phyloP scores from a whole-genome alignment of 2,888 invertebrate species.

The Cloeon dipterum region DNA sequence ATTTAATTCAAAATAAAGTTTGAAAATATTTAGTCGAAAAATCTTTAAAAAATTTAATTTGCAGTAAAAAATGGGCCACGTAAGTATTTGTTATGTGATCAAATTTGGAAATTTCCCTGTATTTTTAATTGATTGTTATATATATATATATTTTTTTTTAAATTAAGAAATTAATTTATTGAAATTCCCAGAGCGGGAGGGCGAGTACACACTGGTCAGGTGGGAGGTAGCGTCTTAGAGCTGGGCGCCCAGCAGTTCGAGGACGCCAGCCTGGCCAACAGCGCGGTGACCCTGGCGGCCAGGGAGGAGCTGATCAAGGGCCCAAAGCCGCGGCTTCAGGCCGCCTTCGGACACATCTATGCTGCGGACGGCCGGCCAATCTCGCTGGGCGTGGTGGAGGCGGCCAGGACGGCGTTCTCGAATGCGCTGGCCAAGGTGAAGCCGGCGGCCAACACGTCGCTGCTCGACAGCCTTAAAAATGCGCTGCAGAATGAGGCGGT shows the following conservation, averaged over 20 bases:
- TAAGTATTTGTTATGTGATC: too few species aligned
- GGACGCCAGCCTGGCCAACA: conserved; percentile 45
- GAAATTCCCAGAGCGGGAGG: conserved; percentile 39
- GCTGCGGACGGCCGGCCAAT: conserved; percentile 46
- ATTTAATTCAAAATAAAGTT: too few species aligned
- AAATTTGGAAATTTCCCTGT: too few species aligned
- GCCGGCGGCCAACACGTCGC: conserved; percentile 3
- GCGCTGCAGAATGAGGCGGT: background rate
- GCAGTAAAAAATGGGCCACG: too few species aligned
- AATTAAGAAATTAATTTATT: background rate
- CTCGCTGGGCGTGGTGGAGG: conserved; percentile 33
- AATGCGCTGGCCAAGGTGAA: background rate
- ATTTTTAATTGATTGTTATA: too few species aligned
- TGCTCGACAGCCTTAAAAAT: conserved; percentile 5
- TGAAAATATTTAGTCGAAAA: too few species aligned
- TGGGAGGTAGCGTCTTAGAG: conserved; percentile 52
- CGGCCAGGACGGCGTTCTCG: conserved; percentile 36
- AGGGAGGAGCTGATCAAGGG: conserved; percentile 32
- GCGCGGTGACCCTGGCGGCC: conserved; percentile 42
- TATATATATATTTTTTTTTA: too few species aligned
- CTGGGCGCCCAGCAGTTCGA: conserved; percentile 53
- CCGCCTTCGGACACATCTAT: conserved; percentile 28
- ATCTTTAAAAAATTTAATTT: too few species aligned
- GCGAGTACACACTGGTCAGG: conserved; percentile 51
- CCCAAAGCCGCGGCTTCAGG: conserved; percentile 2